phyloP scores from a whole-genome alignment of 92 coral and sea anemone genomes.

The Phenganax subtilis region DNA sequence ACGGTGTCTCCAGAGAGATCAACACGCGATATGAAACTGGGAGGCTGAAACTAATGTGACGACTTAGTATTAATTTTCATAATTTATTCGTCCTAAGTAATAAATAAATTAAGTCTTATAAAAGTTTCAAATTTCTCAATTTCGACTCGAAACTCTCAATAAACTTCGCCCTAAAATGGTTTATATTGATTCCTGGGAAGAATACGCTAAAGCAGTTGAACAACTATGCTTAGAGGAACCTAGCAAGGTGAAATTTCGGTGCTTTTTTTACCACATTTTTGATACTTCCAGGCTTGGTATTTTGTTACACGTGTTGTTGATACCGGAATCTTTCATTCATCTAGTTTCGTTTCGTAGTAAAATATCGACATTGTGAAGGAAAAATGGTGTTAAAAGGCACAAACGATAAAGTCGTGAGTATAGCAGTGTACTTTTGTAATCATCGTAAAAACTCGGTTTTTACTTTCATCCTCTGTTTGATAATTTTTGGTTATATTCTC shows the following conservation, averaged over 20 bases:
- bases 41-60: too few relatives aligned
- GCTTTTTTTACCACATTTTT: background rate
- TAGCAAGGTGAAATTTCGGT: conserved; percentile 53
- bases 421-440: background rate
- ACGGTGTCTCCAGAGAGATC: too few relatives aligned
- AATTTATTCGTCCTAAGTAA: too few relatives aligned
- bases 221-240: conserved; percentile 93
- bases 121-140: background rate
- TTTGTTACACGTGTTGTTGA: conserved; percentile 47
- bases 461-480: too few relatives aligned
- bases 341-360: conserved; percentile 91
- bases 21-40: too few relatives aligned
- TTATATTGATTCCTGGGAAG: conserved; percentile 98
- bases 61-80: too few relatives aligned
- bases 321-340: background rate
- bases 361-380: conserved; percentile 97
- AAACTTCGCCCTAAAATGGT: conserved; percentile 50
- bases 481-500: too few relatives aligned
- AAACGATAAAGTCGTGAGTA: conserved; percentile 86
- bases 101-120: too few relatives aligned
- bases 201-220: conserved; percentile 91
- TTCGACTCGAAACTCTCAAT: background rate
- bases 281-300: background rate
- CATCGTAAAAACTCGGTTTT: background rate
- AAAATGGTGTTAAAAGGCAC: conserved; percentile 93